These are phyloP conservation scores for Litocranius walleri DNA, from an alignment of 2,113 vertebrate genomes.

Conservation along the genomic window DNA sequence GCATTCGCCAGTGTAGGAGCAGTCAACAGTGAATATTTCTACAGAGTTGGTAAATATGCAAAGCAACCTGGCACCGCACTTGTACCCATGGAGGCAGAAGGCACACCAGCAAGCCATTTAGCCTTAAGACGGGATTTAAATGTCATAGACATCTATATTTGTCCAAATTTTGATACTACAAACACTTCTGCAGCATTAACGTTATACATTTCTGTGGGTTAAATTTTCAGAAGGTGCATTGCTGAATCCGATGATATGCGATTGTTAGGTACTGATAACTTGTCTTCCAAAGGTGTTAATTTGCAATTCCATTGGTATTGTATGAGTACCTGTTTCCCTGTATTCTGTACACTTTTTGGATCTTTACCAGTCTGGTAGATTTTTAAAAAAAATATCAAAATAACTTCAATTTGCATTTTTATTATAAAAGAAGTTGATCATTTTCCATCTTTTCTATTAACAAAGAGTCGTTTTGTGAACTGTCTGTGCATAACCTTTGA, in stretches of 20 bases:
- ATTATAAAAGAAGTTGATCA: background rate
- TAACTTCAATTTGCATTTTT: slow-evolving; percentile 1
- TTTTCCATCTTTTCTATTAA: background rate
- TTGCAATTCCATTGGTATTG: background rate
- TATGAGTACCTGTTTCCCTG: background rate
- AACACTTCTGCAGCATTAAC: background rate
- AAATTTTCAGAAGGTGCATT: background rate
- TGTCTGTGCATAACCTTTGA: background rate
- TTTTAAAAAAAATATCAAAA: background rate
- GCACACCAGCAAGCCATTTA: background rate
- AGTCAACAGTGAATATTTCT: background rate
- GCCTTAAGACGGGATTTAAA: background rate
- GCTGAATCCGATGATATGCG: background rate
- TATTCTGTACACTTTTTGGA: background rate
- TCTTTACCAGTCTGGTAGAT: background rate
- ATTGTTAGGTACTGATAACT: background rate
- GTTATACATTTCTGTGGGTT: background rate
- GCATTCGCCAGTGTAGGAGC: background rate
- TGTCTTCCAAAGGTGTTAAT: background rate
- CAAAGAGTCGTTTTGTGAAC: background rate
- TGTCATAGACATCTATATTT: background rate
- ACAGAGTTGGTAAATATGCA: background rate
- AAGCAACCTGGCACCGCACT: background rate
- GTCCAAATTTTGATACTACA: background rate
- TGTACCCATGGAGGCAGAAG: background rate